Evolutionary conservation across 92 coral and sea anemone species (phyloP), one percentile per base, ranked within the genome.

Genomic region (Epizoanthus ramosus): DNA sequence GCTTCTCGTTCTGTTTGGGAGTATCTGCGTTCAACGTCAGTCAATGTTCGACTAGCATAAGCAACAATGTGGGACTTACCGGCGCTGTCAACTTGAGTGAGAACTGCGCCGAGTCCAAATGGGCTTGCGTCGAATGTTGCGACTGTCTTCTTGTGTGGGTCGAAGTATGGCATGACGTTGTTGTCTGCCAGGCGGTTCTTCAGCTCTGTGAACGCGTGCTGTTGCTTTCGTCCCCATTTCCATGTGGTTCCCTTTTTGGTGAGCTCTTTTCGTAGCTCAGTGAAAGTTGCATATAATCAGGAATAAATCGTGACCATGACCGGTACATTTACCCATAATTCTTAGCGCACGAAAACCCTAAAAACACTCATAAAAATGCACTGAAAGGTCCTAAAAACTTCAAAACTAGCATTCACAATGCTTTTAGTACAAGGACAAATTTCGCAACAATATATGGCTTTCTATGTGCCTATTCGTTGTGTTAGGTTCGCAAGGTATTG

Each of bases 1-100:
- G 89, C 89, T n/a, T 86, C 89, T 6, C 82, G 85, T 67, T 86
- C 86, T 24, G 75, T 86, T 73, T 86, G 85, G 39, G 81, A 86
- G 37, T 86, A 86, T 57, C 85, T 47, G 70, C 83, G 89, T 19
- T 86, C 89, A 7, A 86, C 85, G 10, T 69, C 65, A 18, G 85
- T 69, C 19, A 86, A 58, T 25, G 81, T 80, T 39, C 89, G 85
- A 73, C 86, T 80, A 12, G 85, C 72, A 50, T 86, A 73, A 71
- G 85, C 85, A 17, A 86, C 89, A 35, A 86, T 61, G 35, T 68
- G 68, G 15, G 73, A 60, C 56, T 68, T 79, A 23, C 81, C 67
- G 2, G 24, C 80, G 67, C 88, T 83, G 39, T 83, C 68, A 58
- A 77, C 81, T 52, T 85, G 88, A 1, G 84, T 85, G 14, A 84